These are phyloP conservation scores for Ciconia boyciana DNA, from an alignment of 2,113 vertebrate genomes.

Conservation along the genomic window DNA sequence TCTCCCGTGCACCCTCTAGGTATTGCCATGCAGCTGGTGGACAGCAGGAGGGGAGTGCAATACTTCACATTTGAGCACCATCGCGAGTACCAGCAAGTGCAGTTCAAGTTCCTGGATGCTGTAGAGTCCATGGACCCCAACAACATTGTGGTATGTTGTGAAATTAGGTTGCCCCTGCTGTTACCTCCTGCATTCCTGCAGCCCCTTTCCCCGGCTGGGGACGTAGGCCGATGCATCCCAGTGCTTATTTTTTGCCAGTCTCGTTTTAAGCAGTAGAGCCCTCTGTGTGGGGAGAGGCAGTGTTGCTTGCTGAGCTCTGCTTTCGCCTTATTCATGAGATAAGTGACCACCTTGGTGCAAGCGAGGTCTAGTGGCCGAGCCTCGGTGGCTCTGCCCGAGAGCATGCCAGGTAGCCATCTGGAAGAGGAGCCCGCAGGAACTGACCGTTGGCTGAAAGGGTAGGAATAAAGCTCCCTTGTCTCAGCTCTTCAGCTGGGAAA, in stretches of 20 bases:
- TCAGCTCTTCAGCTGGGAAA: neutral
- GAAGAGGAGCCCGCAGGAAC: neutral
- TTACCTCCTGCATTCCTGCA: neutral
- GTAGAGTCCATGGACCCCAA: conserved; percentile 98
- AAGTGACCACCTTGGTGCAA: neutral
- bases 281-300: neutral
- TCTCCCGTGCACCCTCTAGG: conserved; percentile 63
- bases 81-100: conserved; percentile 93
- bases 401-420: neutral
- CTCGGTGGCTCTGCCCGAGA: neutral
- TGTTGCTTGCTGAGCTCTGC: neutral
- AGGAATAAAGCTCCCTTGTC: conserved; percentile 31
- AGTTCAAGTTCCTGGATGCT: conserved; percentile 92
- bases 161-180: rapidly evolving
- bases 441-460: neutral
- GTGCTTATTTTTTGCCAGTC: neutral
- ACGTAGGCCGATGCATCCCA: neutral
- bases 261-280: neutral
- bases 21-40: conserved; percentile 87
- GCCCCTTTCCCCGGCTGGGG: neutral
- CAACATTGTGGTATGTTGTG: conserved; percentile 89
- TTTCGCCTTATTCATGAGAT: neutral
- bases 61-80: conserved; percentile 91
- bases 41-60: conserved; percentile 83
- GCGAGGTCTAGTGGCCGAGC: neutral